phyloP scores from a whole-genome alignment of 2,797 vertebrate genomes.

The Enteromius mattozi region DNA sequence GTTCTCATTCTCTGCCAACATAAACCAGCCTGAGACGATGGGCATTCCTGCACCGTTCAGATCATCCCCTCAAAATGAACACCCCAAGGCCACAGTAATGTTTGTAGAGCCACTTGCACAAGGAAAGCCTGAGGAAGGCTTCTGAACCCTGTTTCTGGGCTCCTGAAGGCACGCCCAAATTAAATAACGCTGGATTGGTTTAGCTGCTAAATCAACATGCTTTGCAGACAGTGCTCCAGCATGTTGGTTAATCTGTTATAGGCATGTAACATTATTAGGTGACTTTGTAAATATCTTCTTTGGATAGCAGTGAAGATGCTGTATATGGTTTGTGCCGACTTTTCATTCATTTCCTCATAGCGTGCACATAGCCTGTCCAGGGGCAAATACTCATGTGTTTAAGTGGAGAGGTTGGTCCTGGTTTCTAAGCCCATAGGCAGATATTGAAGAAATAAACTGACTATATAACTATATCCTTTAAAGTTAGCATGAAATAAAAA shows the following conservation, averaged over 20 bases:
- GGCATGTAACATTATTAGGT: neutral
- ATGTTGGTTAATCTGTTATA: neutral
- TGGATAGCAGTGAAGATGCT: neutral
- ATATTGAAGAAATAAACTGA: neutral
- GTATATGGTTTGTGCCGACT: constrained; percentile 6
- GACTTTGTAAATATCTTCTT: neutral
- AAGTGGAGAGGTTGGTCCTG: neutral
- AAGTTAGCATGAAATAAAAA: neutral
- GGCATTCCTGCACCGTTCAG: constrained; percentile 71
- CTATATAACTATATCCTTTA: neutral
- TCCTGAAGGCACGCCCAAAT: constrained; percentile 62
- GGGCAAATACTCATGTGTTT: neutral
- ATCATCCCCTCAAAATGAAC: constrained; percentile 79
- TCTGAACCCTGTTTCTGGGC: constrained; percentile 57
- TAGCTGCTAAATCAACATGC: constrained; percentile 9
- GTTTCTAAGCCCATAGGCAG: neutral
- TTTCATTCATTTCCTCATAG: constrained; percentile 3
- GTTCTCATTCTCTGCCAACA: constrained; percentile 68
- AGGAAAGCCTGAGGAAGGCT: constrained; percentile 57
- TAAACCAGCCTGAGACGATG: constrained; percentile 65
- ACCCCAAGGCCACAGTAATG: constrained; percentile 55
- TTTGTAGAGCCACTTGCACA: constrained; percentile 52
- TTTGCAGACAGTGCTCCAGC: neutral
- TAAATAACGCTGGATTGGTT: constrained; percentile 54
- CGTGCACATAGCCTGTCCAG: neutral